These are phyloP conservation scores for Myiagra hebetior DNA, from an alignment of 2,113 vertebrate species.

Conservation along the genomic window DNA sequence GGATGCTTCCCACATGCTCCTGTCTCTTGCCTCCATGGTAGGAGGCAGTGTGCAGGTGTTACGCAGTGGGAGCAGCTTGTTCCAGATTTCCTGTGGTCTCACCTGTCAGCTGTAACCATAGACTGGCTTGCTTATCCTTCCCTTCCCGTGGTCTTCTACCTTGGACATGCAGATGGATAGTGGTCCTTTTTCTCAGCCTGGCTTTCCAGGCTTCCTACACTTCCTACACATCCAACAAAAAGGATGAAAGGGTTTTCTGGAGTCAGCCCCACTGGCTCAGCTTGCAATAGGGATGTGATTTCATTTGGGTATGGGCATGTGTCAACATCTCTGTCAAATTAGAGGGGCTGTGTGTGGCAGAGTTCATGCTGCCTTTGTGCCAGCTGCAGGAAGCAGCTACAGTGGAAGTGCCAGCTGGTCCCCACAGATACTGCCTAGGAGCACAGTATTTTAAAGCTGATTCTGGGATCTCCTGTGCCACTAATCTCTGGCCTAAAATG, in stretches of 20 bases:
- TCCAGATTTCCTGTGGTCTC: not conserved
- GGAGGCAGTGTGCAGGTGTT: not conserved
- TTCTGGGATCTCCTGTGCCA: not conserved
- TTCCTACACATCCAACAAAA: not conserved
- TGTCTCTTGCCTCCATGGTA: not conserved
- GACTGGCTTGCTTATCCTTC: not conserved
- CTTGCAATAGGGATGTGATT: not conserved
- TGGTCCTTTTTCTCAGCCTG: not conserved
- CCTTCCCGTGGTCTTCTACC: fast-evolving
- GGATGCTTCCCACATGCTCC: fast-evolving
- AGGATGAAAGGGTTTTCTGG: not conserved
- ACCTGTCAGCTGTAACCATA: not conserved
- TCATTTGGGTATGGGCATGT: not conserved
- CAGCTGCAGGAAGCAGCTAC: not conserved
- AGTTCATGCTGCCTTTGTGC: not conserved
- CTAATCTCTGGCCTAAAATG: not conserved
- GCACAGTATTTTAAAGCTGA: not conserved
- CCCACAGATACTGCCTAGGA: not conserved
- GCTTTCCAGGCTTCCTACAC: not conserved
- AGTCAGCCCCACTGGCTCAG: not conserved
- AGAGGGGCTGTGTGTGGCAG: not conserved
- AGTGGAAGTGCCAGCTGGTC: not conserved
- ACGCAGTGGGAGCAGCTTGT: not conserved
- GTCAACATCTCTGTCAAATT: not conserved
- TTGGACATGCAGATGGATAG: not conserved